Evolutionary conservation across 2,888 invertebrate genomes (phyloP), one percentile per base, ranked within the genome.

Genomic region (Microchrysa polita): DNA sequence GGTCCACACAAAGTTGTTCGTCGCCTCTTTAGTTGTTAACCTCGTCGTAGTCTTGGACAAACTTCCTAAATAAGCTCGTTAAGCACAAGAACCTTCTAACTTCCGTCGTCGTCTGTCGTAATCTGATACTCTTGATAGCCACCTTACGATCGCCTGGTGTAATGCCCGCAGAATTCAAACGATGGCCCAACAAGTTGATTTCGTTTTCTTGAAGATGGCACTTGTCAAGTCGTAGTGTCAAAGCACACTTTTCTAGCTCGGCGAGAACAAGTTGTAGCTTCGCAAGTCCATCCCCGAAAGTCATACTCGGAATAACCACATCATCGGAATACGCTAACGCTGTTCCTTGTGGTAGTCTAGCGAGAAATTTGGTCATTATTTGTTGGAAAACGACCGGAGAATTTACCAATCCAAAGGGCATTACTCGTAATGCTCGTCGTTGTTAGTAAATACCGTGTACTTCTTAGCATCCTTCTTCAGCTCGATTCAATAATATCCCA

Each of bases 181-280:
- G 67, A 27, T 78, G 76, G 0, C 77, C 76, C 20, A 77, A 42
- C 61, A 75, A 71, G 1, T 44, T 27, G 16, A 78, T 76, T 72
- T 76, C 67, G 9, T 48, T 72, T 22, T 53, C 59, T 18, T 77
- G 48, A 40, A 78, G 77, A 53, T 63, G 67, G 44, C 77, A 77
- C 27, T 77, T 77, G 18, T 76, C 76, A 10, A 75, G n/a, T 0
- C 77, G 74, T 4, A 77, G 48, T 14, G 76, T 77, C 10, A 76
- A 72, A 1, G 75, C 74, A 48, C 23, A 44, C 44, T 74, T 53
- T 44, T 53, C 16, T 2, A 78, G 53, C 16, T 76, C 67, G 4
- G 5, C 10, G 12, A 77, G 52, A 42, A 77, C 74, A 2, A 72
- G 67, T 10, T 74, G 16, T 1, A 78, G 44, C 0, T 73, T 59